A percentile compares a stretch with the other conserved stretches of the same genome.
phyloP scores from a whole-genome alignment of 2,113 vertebrate genomes.

The Gasterosteus aculeatus region DNA sequence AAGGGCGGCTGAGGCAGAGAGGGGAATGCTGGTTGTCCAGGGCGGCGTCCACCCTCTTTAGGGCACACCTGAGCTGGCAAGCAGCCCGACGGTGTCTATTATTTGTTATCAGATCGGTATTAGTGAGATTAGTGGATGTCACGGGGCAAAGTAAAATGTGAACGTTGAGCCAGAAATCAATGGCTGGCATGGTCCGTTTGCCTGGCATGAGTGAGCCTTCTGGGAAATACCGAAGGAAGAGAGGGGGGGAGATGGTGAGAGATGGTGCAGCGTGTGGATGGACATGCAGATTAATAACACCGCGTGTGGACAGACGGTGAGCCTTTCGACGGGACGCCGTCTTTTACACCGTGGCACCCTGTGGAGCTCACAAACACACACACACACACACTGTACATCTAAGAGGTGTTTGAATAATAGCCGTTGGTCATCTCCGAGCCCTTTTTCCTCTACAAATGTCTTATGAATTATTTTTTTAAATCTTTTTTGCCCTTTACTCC shows the following conservation, averaged over 20 bases:
- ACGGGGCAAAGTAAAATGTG: constrained; percentile 62
- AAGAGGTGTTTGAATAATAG: constrained; percentile 56
- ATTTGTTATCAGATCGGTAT: constrained; percentile 70
- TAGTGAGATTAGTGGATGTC: constrained; percentile 74
- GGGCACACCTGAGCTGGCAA: constrained; percentile 62
- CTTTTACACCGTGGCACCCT: constrained; percentile 41
- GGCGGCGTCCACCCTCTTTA: constrained; percentile 30
- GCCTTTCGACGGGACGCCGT: constrained; percentile 52
- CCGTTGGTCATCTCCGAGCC: constrained; percentile 66
- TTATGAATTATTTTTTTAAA: constrained; percentile 72
- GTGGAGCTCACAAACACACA: constrained; percentile 42
- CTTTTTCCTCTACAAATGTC: constrained; percentile 63
- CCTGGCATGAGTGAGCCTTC: constrained; percentile 49
- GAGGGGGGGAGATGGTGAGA: constrained; percentile 34
- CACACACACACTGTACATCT: constrained; percentile 28
- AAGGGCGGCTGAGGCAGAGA: constrained; percentile 21
- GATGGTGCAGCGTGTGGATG: constrained; percentile 34
- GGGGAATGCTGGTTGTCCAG: constrained; percentile 42
- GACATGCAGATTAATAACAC: constrained; percentile 65
- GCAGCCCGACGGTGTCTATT: constrained; percentile 57
- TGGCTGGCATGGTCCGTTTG: constrained; percentile 50
- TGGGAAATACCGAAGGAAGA: constrained; percentile 34
- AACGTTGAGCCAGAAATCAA: constrained; percentile 68
- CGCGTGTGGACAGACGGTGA: constrained; percentile 53
- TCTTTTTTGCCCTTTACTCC: constrained; percentile 54